Evolutionary conservation across 2,113 vertebrate genomes (phyloP), one percentile per base, ranked within the genome.

Genomic region (Felis chaus): DNA sequence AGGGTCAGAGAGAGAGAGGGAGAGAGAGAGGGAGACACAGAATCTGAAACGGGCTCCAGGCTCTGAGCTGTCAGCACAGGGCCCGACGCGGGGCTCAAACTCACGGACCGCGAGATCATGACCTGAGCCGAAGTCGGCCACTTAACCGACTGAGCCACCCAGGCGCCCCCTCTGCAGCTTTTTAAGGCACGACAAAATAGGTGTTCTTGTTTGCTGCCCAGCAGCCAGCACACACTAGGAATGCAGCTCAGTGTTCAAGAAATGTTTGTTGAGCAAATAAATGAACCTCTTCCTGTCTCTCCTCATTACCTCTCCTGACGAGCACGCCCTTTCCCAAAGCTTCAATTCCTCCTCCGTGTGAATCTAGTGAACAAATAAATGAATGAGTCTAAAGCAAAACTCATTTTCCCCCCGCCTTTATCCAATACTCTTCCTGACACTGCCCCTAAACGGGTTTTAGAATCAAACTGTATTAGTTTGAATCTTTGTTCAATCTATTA

Each of bases 361-460:
- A 92, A 74, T 91, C n/a, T 79, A 16, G 45, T 23, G 27, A 71
- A 82, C 19, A 92, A 94, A 78, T 73, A 85, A 74, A 96, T 61
- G 65, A 78, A 92, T 57, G 71, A 63, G 8, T 50, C 66, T 76
- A 83, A 84, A 91, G 69, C 10, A 92, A 81, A 87, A 55, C 9
- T 66, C 23, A 55, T 23, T 80, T 83, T 50, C 91, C 85, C 8
- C n/a, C 29, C 3, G 0, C 21, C 16, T 50, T 88, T 63, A 80
- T 45, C 88, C 65, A 95, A 31, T 33, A 80, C 4, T 50, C 50
- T 78, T 21, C 27, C 39, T 94, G 45, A 27, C 16, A 36, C 7
- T 57, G 2, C 4, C 66, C 10, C 87, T 9, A 91, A 90, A 57
- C 4, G 29, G 45, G 21, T 41, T 79, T 91, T 65, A 23, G 36